Base-by-base conservation (phyloP, 2,797 vertebrate genomes). In the Sphenopsis melanotis region DNA sequence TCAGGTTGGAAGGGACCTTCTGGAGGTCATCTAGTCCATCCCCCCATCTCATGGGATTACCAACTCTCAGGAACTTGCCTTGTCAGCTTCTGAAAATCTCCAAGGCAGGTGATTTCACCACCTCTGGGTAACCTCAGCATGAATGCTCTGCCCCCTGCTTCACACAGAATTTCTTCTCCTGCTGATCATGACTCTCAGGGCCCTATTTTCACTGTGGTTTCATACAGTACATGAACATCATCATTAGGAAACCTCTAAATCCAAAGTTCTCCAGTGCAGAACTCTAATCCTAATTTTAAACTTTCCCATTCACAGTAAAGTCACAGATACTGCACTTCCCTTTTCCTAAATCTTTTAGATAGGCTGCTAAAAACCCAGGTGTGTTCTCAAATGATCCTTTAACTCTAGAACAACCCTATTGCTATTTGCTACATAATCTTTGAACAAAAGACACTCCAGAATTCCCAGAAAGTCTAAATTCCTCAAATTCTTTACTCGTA, bases 1-100 rank as follows among this genome's bases (percentile, higher is more conserved):
- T 11, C 5, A n/a, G 44, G 16, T 32, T 37, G 42, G 61, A 60
- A 86, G 30, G 29, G 46, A 59, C 44, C 11, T 52, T 64, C 44
- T 53, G 44, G 32, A 85, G 32, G 32, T 60, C 44, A 52, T 15
- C 20, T 2, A 12, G 27, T 60, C 61, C 20, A 47, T 20, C 3
- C 15, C 21, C 15, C 39, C 1, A 0, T 41, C 18, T n/a, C 1
- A 12, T 0, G 53, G n/a, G 20, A 66, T 44, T 69, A 47, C 22
- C 44, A 75, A n/a, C 47, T 79, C 82, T 44, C 47, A 61, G 12
- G 26, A 74, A 60, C 39, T 30, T 36, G 32, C 70, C 68, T 29
- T 39, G 39, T 21, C 71, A 63, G 15, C 47, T 46, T 42, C 60
- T 44, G 49, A 55, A 27, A 53, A 63, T 6, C 30, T 61, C 26